Evolutionary conservation across 1,140 invertebrate genomes (phyloP).

Genomic region (Diuraphis noxia): DNA sequence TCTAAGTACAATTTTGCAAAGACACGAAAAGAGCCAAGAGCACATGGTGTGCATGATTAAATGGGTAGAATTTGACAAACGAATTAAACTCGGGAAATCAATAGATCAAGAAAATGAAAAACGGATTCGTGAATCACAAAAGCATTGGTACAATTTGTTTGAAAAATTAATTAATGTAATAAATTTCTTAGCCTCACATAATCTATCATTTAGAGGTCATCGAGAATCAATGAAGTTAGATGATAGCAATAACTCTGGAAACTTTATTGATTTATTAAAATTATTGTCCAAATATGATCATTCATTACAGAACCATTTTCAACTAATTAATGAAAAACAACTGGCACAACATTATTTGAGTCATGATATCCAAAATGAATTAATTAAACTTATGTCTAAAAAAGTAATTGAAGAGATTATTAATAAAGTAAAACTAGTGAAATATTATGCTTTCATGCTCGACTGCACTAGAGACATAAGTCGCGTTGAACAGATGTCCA

Average conservation of each 20-base stretch:
- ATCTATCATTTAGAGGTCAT: not conserved
- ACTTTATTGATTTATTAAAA: slow-evolving; percentile 53
- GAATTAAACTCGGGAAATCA: not conserved
- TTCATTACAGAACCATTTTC: slow-evolving; percentile 46
- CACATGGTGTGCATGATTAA: not conserved
- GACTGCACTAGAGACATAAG: slow-evolving; percentile 54
- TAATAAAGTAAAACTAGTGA: slow-evolving; percentile 54
- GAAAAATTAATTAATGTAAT: not conserved
- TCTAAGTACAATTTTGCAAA: slow-evolving; percentile 18
- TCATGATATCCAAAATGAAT: slow-evolving; percentile 22
- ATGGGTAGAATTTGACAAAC: not conserved
- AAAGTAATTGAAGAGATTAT: slow-evolving; percentile 56
- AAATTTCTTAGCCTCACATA: not conserved
- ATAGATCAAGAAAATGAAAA: not conserved
- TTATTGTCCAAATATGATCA: slow-evolving; percentile 54
- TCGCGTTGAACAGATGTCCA: slow-evolving; percentile 52
- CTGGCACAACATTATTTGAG: slow-evolving; percentile 9
- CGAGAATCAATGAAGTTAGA: no score
- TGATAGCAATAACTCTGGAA: slow-evolving; percentile 49
- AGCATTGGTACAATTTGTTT: no score
- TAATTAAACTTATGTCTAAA: slow-evolving; percentile 52
- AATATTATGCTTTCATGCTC: slow-evolving; percentile 56
- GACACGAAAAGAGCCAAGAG: slow-evolving; percentile 1
- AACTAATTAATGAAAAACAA: slow-evolving; percentile 32
- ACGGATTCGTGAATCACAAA: not conserved